Base-by-base conservation (phyloP, 1,140 invertebrate genomes). In the Wiebesia pumilae region DNA sequence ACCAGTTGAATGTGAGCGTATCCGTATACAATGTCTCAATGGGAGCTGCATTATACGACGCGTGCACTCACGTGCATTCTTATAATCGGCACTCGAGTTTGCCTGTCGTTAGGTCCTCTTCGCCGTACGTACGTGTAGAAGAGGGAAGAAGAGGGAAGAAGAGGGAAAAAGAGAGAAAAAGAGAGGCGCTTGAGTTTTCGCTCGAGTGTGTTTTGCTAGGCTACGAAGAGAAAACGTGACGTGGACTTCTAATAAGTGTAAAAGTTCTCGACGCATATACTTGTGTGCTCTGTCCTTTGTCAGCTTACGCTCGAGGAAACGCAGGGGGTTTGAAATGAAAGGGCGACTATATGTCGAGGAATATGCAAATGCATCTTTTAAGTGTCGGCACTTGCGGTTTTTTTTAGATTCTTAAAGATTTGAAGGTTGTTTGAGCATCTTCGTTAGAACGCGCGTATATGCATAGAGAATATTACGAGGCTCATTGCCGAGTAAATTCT, bases 11-110 rank as follows among this genome's bases (percentile, higher is more conserved):
- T 16, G 21, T n/a, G 3, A 12, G 33, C 30, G 43, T 38, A 30
- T 71, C 19, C 38, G 19, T 75, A 16, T 47, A 85, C 77, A 80
- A 85, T 80, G 30, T 86, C 84, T 43, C 84, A 81, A 80, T 79
- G 79, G 84, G 84, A 81, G 79, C 35, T 69, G 35, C 3, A 77
- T 71, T 71, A 71, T 24, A 24, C 19, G 73, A 14, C 51, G 33
- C 78, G 30, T 62, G 43, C 35, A 43, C 27, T 30, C 24, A 47
- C 73, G 75, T 67, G 33, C 47, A 86, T 75, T 81, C 77, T 73
- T 86, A 86, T 81, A 79, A 35, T 30, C 47, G 40, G 30, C 9
- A 24, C 12, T 6, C 43, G 78, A 71, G 69, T 69, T 86, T 81
- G 79, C 78, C 67, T 47, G 65, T 85, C 62, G 84, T 85, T 85